Evolutionary conservation across 2,888 invertebrate genomes (phyloP).

Genomic region (Netelia fuscicornis): DNA sequence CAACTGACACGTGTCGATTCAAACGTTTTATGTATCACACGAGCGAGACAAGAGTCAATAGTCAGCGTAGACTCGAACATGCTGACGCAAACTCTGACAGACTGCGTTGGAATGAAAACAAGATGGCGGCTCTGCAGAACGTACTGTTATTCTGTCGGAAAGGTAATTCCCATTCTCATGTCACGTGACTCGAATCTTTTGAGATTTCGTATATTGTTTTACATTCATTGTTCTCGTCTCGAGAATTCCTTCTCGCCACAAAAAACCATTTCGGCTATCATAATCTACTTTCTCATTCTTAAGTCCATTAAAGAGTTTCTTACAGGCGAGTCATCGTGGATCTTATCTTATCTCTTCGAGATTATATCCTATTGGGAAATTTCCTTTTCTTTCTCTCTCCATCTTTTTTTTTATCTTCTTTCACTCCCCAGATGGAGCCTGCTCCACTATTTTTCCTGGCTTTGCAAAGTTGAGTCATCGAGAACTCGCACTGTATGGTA

Average conservation of each 20-base stretch:
- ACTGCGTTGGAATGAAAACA: conserved; percentile 6
- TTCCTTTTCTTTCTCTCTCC: conserved; percentile 61
- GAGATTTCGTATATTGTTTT: neutral
- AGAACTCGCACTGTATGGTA: conserved; percentile 10
- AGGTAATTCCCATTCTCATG: neutral
- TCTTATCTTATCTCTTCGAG: conserved; percentile 56
- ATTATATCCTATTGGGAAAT: conserved; percentile 42
- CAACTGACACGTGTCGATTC: no score
- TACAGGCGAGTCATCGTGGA: conserved; percentile 27
- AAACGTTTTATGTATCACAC: no score
- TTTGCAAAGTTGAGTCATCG: conserved; percentile 55
- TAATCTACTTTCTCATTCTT: conserved; percentile 40
- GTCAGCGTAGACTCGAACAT: no score
- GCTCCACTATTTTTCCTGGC: conserved; percentile 31
- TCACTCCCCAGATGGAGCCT: conserved; percentile 61
- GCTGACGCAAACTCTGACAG: no score
- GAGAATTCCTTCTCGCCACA: neutral
- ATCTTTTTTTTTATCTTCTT: conserved; percentile 15
- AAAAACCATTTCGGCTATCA: neutral
- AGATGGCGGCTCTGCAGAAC: conserved; percentile 2
- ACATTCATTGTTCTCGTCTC: conserved; percentile 15
- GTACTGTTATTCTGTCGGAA: conserved; percentile 15
- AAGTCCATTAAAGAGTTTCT: conserved; percentile 32
- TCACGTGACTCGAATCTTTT: conserved; percentile 2
- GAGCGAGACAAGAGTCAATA: no score